These are phyloP conservation scores for Hexactinellida sp. DNA, from an alignment of 37 sponge, comb jelly and placozoan species.

Conservation along the genomic window DNA sequence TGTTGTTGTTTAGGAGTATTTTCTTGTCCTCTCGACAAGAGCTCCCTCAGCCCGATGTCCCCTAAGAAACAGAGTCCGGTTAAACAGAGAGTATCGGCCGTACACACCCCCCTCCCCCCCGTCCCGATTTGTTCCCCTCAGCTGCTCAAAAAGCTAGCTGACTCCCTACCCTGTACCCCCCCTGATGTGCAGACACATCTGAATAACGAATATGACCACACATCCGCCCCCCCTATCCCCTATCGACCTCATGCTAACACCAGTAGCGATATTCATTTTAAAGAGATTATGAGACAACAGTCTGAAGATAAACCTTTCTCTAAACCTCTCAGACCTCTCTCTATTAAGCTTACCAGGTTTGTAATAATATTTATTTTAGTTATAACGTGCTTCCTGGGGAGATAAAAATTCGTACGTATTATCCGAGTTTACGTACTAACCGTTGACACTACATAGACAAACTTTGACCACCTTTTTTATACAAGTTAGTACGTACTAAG, in stretches of 20 bases:
- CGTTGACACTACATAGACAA: too few species aligned
- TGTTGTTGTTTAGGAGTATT: too few species aligned
- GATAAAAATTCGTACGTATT: too few species aligned
- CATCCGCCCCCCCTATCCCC: not conserved
- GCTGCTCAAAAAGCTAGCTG: not conserved
- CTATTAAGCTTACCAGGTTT: not conserved
- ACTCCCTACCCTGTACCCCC: not conserved
- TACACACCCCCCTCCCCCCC: not conserved
- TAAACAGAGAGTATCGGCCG: not conserved
- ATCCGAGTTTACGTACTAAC: too few species aligned
- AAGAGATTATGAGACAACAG: not conserved
- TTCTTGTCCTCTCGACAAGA: not conserved
- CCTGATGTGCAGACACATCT: not conserved
- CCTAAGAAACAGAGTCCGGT: not conserved
- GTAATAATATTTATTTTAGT: not conserved
- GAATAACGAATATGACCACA: not conserved
- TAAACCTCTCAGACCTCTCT: not conserved
- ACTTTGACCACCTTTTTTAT: too few species aligned
- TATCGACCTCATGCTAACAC: not conserved
- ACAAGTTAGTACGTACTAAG: too few species aligned
- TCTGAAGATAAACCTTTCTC: not conserved
- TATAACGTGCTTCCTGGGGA: too few species aligned
- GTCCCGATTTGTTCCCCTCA: not conserved
- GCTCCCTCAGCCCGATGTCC: not conserved
- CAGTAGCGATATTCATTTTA: not conserved